Evolutionary conservation across 2,888 invertebrate genomes (phyloP).

Genomic region (Bruchidius siliquastri): DNA sequence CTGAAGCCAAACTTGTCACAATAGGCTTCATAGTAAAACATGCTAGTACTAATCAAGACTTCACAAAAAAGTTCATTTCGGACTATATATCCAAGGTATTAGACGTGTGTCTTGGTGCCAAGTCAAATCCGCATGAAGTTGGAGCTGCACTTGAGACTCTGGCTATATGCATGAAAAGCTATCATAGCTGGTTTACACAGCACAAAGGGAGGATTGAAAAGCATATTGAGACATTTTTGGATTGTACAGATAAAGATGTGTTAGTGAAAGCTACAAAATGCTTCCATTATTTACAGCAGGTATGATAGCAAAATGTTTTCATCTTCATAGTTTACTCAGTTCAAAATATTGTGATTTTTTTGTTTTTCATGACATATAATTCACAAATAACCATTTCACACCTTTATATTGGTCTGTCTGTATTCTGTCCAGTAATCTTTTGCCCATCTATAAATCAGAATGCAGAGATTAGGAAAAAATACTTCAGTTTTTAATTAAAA

Average conservation of each 20-base stretch:
- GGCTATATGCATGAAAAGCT: conserved; percentile 22
- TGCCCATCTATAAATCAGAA: no score
- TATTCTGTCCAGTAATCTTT: no score
- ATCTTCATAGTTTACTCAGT: no score
- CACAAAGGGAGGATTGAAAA: conserved; percentile 25
- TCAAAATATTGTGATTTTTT: no score
- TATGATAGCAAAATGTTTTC: conserved; percentile 7
- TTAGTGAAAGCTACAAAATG: conserved; percentile 23
- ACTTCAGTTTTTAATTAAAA: no score
- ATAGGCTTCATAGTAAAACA: conserved; percentile 22
- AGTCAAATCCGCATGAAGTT: conserved; percentile 17
- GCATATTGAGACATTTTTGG: conserved; percentile 22
- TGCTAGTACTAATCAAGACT: conserved; percentile 22
- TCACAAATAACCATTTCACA: no score
- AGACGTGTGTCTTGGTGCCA: conserved; percentile 23
- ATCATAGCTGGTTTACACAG: conserved; percentile 24
- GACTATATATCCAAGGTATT: conserved; percentile 26
- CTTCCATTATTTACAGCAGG: conserved; percentile 27
- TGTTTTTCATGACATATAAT: no score
- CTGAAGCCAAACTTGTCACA: conserved; percentile 21
- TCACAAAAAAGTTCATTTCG: conserved; percentile 26
- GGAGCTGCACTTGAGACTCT: conserved; percentile 21
- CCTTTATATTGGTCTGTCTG: no score
- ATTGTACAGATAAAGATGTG: conserved; percentile 15
- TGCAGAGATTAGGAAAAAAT: no score